These are phyloP conservation scores for Sebastes alutus DNA, from an alignment of 2,797 vertebrate genomes.

Conservation along the genomic window DNA sequence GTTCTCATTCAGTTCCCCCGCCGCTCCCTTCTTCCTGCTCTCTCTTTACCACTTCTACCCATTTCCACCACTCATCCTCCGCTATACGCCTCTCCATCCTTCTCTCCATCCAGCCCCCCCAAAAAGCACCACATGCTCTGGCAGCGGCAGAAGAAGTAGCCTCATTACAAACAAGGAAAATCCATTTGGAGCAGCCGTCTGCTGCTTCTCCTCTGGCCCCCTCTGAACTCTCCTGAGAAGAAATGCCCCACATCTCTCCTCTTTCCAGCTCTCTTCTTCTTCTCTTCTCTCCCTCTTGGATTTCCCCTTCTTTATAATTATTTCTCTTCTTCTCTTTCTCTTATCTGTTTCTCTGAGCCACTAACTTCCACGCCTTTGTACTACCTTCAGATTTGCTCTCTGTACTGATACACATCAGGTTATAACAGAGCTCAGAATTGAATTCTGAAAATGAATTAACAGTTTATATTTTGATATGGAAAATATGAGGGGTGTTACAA, in stretches of 20 bases:
- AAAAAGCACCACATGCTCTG: conserved; percentile 58
- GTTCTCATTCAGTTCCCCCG: conserved; percentile 15
- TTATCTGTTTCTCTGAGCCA: conserved; percentile 4
- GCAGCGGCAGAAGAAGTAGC: conserved; percentile 67
- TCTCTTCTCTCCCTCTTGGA: conserved; percentile 21
- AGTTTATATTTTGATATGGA: background rate
- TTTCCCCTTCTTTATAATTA: conserved; percentile 22
- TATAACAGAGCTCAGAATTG: background rate
- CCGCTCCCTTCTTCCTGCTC: background rate
- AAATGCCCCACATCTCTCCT: conserved; percentile 65
- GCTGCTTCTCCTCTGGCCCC: conserved; percentile 69
- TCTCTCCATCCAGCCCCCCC: conserved; percentile 29
- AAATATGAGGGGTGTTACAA: no score
- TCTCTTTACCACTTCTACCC: conserved; percentile 33
- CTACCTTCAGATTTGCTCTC: background rate
- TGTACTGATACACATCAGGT: background rate
- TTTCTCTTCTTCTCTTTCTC: conserved; percentile 21
- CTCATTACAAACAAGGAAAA: conserved; percentile 85
- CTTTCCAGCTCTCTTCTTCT: conserved; percentile 4
- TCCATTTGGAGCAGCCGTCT: conserved; percentile 82
- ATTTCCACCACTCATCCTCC: conserved; percentile 37
- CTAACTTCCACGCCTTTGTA: background rate
- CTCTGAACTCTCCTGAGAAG: conserved; percentile 79
- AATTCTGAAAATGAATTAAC: background rate
- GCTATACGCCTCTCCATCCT: conserved; percentile 24